Evolutionary conservation across 2,113 vertebrate genomes (phyloP), one percentile per base, ranked within the genome.

Genomic region (Prietella phreatophila): DNA sequence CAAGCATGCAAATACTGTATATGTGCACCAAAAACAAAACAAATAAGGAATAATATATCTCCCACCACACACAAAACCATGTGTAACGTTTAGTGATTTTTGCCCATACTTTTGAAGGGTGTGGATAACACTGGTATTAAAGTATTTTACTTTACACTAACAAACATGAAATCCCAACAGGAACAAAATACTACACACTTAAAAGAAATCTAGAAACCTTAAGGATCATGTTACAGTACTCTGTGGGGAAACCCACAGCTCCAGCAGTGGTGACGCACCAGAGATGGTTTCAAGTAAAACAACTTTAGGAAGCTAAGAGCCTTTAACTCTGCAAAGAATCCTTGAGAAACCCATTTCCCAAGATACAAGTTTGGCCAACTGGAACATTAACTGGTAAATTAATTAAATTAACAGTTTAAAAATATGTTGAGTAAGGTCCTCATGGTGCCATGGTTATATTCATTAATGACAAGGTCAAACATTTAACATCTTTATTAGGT

Each of bases 401-500:
- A n/a, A n/a, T n/a, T n/a, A n/a, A n/a, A n/a, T n/a, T n/a, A n/a
- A n/a, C n/a, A n/a, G n/a, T n/a, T n/a, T n/a, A n/a, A n/a, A n/a
- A n/a, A n/a, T n/a, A n/a, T n/a, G n/a, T 39, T 33, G 33, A 19
- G 25, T 39, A 15, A 61, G 13, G 33, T 20, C 15, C 15, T 67
- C 47, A 20, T 84, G n/a, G 20, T 60, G 25, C 17, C 61, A 53
- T 50, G 22, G 33, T 50, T 84, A 42, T 13, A 1, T 25, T 82
- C 11, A 25, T 25, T 61, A 78, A 39, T 36, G 19, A 39, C 84
- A 42, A 85, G 67, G 11, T 27, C 25, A 14, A 75, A 56, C 30
- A 39, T 85, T 58, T 36, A 85, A 94, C 85, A 93, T 92, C 94
- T 95, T 95, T 95, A 95, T 95, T 95, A 92, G 90, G 92, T 91